These are phyloP conservation scores for Anser brachyrhynchus DNA, from an alignment of 2,113 vertebrate genomes.

Conservation along the genomic window DNA sequence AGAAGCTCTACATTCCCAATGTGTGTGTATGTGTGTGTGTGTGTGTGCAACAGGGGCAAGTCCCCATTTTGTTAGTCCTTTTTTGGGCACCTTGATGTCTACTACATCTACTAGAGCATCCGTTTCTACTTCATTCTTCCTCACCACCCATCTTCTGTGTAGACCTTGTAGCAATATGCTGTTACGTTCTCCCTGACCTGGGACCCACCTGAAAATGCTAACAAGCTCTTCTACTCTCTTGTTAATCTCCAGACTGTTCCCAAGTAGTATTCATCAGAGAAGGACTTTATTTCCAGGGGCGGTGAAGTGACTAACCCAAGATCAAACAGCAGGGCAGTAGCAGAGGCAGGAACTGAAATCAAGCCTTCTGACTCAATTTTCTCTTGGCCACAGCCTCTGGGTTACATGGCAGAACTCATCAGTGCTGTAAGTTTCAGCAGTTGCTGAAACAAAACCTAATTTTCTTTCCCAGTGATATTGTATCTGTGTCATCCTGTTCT, in stretches of 20 bases:
- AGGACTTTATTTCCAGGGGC: neutral
- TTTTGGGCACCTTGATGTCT: neutral
- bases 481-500: slow-evolving; percentile 50
- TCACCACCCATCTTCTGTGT: neutral
- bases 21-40: neutral
- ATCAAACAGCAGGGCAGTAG: slow-evolving; percentile 45
- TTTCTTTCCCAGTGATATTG: neutral
- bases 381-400: neutral
- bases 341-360: slow-evolving; percentile 33
- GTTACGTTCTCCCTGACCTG: neutral
- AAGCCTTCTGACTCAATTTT: slow-evolving; percentile 59
- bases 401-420: slow-evolving; percentile 1
- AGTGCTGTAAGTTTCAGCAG: neutral
- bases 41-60: neutral
- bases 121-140: neutral
- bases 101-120: neutral
- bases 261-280: slow-evolving; percentile 33
- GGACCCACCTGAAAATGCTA: neutral
- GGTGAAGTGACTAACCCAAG: slow-evolving; percentile 45
- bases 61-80: neutral
- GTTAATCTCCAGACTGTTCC: neutral
- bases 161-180: neutral
- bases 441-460: neutral
- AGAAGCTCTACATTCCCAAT: neutral
- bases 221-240: neutral